Evolutionary conservation across 2,113 vertebrate species (phyloP).

Genomic region (Proteles cristata): DNA sequence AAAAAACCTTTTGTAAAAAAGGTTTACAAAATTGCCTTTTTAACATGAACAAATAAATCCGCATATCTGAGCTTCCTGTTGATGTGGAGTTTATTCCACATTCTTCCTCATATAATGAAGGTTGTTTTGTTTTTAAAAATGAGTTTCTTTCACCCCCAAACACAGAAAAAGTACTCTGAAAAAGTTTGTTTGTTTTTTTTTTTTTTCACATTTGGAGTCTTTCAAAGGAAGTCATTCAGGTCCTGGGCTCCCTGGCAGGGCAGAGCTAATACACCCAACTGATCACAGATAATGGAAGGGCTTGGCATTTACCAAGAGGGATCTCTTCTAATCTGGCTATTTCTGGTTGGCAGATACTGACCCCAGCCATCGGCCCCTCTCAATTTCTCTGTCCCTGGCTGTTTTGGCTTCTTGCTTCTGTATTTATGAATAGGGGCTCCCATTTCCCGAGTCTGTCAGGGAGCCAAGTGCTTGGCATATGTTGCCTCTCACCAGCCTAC

Average conservation of each 20-base stretch:
- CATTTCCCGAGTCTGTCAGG: not conserved
- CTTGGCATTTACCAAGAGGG: not conserved
- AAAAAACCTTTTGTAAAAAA: too few species aligned
- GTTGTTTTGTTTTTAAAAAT: not conserved
- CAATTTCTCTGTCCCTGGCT: not conserved
- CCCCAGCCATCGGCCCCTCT: not conserved
- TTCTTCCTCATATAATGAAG: not conserved
- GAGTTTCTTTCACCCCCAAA: slow-evolving; percentile 30
- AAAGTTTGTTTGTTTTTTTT: not conserved
- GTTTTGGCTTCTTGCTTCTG: not conserved
- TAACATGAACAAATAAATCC: not conserved
- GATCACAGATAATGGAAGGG: not conserved
- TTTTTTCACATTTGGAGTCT: not conserved
- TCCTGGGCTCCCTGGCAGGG: not conserved
- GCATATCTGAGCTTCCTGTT: not conserved
- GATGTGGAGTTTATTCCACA: not conserved
- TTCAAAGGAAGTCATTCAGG: not conserved
- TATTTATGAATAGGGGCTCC: not conserved
- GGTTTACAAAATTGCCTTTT: slow-evolving; percentile 26
- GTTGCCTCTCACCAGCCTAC: not conserved
- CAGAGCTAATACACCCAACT: too few species aligned
- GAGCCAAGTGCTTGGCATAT: too few species aligned
- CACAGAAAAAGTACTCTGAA: not conserved
- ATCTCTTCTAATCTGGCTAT: not conserved
- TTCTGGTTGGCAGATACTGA: fast-evolving